Evolutionary conservation across 2,888 invertebrate species (phyloP).

Genomic region (Metopia argyrocephala): DNA sequence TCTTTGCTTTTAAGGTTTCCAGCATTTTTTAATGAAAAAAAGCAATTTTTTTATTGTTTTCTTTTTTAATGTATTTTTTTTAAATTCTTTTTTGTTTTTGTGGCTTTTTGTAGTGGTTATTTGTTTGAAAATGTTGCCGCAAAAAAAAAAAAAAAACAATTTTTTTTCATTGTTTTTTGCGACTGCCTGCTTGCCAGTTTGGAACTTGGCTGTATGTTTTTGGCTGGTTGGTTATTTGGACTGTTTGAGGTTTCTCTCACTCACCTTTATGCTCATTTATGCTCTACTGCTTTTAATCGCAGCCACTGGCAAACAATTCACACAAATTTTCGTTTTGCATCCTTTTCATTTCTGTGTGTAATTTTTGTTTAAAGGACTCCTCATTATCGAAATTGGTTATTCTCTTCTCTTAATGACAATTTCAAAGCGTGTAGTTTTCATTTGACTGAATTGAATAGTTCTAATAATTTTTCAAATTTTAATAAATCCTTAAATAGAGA

Average conservation of each 20-base stretch:
- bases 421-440: too few species aligned
- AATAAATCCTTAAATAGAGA: too few species aligned
- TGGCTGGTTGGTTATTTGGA: conserved; percentile 31
- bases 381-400: conserved; percentile 37
- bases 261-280: conserved; percentile 44
- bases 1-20: conserved; percentile 4
- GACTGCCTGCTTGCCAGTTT: conserved; percentile 31
- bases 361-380: not conserved
- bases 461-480: too few species aligned
- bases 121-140: conserved; percentile 30
- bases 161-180: conserved; percentile 2
- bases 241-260: conserved; percentile 45
- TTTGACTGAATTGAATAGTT: too few species aligned
- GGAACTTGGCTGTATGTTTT: conserved; percentile 4
- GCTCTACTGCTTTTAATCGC: conserved; percentile 10
- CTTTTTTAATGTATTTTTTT: conserved; percentile 24
- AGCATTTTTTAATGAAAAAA: conserved; percentile 13
- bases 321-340: conserved; percentile 4
- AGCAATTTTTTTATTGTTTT: conserved; percentile 4
- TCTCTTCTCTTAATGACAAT: not conserved
- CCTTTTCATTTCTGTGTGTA: not conserved
- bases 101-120: conserved; percentile 20
- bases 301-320: not conserved
- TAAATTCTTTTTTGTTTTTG: not conserved
- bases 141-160: too few species aligned